Percentiles rank a stretch among this genome's conserved stretches.
phyloP scores from a whole-genome alignment of 2,797 vertebrate species.

The Spinibarbus caldwelli region DNA sequence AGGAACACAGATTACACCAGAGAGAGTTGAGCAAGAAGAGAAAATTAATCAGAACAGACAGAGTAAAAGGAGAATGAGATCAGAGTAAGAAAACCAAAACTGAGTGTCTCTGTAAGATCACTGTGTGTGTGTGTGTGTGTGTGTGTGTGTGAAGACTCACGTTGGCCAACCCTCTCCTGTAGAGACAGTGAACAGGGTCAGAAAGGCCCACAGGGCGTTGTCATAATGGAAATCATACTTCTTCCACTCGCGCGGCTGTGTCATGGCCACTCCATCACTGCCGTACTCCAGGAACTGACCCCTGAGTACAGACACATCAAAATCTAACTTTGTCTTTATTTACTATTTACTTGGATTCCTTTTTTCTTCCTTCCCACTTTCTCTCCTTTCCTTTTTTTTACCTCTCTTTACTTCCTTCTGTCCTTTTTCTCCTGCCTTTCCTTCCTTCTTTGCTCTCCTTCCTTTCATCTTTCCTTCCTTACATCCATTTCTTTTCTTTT shows the following conservation, averaged over 20 bases:
- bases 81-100: neutral
- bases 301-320: constrained; percentile 69
- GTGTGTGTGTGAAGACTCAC: constrained; percentile 85
- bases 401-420: no score
- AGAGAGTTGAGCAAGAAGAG: neutral
- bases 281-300: constrained; percentile 95
- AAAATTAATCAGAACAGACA: neutral
- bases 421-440: neutral
- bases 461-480: neutral
- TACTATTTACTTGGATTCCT: neutral
- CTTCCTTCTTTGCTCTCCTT: neutral
- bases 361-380: neutral
- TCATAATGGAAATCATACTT: constrained; percentile 98
- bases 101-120: neutral
- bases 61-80: neutral
- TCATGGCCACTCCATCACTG: constrained; percentile 84
- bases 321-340: neutral
- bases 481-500: no score
- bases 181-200: constrained; percentile 97
- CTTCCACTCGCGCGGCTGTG: constrained; percentile 90
- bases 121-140: no score
- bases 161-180: constrained; percentile 98
- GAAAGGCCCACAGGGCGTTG: constrained; percentile 96
- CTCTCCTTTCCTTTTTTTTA: neutral
- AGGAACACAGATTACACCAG: neutral